A percentile compares a stretch with the other conserved stretches of the same genome.
Conservation (phyloP, 2,113 vertebrate species). For the Tetrax tetrax region DNA sequence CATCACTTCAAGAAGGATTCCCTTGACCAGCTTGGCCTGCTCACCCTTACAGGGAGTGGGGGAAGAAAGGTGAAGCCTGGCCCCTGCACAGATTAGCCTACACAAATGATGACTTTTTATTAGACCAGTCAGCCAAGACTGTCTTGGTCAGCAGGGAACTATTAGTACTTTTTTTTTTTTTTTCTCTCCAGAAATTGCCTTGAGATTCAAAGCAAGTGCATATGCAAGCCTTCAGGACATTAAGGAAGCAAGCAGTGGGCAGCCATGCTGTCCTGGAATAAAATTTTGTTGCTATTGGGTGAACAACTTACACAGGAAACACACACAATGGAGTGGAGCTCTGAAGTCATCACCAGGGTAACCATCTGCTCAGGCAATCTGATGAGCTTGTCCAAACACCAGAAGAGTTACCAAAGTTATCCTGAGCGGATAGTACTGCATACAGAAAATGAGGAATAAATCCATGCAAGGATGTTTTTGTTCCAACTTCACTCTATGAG, state of each 20-base stretch:
- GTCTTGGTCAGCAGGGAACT: background rate
- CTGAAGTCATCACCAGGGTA: background rate
- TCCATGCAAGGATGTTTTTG: background rate
- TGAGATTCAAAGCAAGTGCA: background rate
- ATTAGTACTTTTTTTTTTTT: background rate
- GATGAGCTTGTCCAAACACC: background rate
- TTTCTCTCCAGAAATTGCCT: background rate
- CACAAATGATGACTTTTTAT: background rate
- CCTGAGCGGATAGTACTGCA: background rate
- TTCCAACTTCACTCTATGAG: background rate
- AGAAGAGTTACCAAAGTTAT: background rate
- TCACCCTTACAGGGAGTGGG: rapidly evolving
- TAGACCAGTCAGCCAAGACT: background rate
- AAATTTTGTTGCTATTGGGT: background rate
- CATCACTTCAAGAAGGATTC: background rate
- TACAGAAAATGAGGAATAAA: background rate
- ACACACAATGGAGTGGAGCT: rapidly evolving
- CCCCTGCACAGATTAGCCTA: background rate
- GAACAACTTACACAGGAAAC: background rate
- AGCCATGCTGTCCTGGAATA: background rate
- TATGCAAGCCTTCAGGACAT: background rate
- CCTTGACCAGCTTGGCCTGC: background rate
- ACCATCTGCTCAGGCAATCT: background rate
- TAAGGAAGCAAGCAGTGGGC: background rate
- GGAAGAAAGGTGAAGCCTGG: background rate